These are phyloP conservation scores for Gari tellinella DNA, from an alignment of 2,888 invertebrate species.

Conservation along the genomic window DNA sequence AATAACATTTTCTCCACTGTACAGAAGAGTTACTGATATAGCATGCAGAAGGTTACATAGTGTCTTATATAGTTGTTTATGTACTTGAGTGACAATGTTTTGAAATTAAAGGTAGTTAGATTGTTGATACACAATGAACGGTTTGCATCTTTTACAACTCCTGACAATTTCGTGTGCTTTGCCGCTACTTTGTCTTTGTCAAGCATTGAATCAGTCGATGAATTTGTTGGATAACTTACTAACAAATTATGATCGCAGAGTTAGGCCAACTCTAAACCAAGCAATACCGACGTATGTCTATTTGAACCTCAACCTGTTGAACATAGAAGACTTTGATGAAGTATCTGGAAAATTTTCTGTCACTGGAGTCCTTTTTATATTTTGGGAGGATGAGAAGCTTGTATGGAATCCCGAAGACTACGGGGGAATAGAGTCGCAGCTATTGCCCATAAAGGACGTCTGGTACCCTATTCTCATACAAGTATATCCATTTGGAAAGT, in stretches of 20 bases:
- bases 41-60: too few species aligned
- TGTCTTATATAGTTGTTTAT: too few species aligned
- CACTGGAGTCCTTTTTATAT: slow-evolving; percentile 22
- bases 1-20: too few species aligned
- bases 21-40: too few species aligned
- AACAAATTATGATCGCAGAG: slow-evolving; percentile 17
- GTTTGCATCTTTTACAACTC: too few species aligned
- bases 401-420: slow-evolving; percentile 41
- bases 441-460: slow-evolving; percentile 34
- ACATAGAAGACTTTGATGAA: slow-evolving; percentile 55
- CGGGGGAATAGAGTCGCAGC: slow-evolving; percentile 24
- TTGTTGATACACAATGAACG: too few species aligned
- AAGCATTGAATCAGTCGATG: too few species aligned
- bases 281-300: slow-evolving; percentile 14
- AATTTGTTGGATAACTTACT: neutral
- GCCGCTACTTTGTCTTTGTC: too few species aligned
- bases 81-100: too few species aligned
- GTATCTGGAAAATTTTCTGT: slow-evolving; percentile 43
- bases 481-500: slow-evolving; percentile 45
- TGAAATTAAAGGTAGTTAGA: too few species aligned
- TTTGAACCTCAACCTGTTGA: slow-evolving; percentile 28
- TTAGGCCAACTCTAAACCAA: slow-evolving; percentile 27
- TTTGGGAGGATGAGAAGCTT: slow-evolving; percentile 48
- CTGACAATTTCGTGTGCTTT: too few species aligned
- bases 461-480: slow-evolving; percentile 56